Conservation (phyloP, 2,888 invertebrate genomes). For the Leptopilina syphax region DNA sequence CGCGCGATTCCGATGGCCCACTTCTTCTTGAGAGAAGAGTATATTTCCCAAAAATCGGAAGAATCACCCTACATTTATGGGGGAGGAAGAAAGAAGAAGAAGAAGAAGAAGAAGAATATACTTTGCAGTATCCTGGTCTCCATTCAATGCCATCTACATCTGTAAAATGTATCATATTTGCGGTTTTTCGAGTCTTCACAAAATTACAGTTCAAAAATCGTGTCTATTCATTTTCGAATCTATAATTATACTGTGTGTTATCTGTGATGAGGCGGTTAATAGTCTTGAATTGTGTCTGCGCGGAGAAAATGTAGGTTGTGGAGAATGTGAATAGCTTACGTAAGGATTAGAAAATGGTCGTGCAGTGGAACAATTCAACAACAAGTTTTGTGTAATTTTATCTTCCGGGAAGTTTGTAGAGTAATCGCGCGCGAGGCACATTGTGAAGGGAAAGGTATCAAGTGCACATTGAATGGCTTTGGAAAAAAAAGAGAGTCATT, state of each 20-base stretch:
- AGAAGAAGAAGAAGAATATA: background rate
- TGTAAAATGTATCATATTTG: background rate
- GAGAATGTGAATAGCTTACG: background rate
- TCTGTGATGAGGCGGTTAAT: background rate
- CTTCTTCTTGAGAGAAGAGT: conserved; percentile 41
- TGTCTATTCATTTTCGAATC: conserved; percentile 1
- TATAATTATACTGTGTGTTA: background rate
- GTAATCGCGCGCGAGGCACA: conserved; percentile 31
- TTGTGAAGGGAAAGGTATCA: conserved; percentile 23
- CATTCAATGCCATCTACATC: background rate
- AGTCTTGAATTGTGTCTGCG: background rate
- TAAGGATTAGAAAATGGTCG: background rate
- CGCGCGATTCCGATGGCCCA: conserved; percentile 49
- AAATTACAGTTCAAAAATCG: conserved; percentile 1
- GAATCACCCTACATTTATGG: background rate
- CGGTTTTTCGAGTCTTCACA: background rate
- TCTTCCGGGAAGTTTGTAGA: conserved; percentile 52
- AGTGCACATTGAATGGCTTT: background rate
- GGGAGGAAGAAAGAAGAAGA: too few species aligned
- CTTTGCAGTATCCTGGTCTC: background rate
- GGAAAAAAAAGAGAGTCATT: conserved; percentile 3
- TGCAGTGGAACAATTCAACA: conserved; percentile 3
- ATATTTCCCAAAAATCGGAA: conserved; percentile 46
- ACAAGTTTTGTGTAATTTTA: conserved; percentile 47
- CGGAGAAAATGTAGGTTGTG: background rate